A percentile compares a stretch with the other conserved stretches of the same genome.
Evolutionary conservation across 2,113 vertebrate species (phyloP).

Genomic region (Gopherus flavomarginatus): DNA sequence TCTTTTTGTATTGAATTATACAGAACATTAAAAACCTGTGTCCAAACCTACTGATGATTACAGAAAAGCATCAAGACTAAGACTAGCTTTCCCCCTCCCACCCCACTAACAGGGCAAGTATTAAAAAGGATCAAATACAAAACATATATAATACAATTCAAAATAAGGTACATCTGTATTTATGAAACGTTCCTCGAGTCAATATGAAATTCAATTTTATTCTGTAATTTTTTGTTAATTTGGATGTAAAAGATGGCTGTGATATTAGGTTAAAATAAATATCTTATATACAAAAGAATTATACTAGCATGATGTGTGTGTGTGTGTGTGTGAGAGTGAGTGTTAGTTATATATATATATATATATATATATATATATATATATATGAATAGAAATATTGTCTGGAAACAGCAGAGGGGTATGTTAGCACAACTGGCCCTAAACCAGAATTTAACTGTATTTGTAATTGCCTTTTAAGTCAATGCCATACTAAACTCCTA

Average conservation of each 20-base stretch:
- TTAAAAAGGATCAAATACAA: background rate
- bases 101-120: background rate
- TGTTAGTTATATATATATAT: too few relatives aligned
- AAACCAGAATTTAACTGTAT: conserved; percentile 69
- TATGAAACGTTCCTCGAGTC: background rate
- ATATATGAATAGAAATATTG: conserved; percentile 66
- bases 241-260: background rate
- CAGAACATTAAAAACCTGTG: background rate
- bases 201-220: background rate
- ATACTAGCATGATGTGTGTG: background rate
- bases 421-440: conserved; percentile 60
- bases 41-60: background rate
- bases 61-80: background rate
- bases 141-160: background rate
- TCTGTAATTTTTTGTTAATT: background rate
- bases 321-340: too few relatives aligned
- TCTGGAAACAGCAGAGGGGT: conserved; percentile 64
- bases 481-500: conserved; percentile 48
- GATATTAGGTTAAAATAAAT: conserved; percentile 40
- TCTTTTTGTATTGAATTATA: background rate
- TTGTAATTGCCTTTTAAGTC: conserved; percentile 69
- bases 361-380: too few relatives aligned
- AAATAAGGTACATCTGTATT: background rate
- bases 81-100: background rate
- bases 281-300: conserved; percentile 33